Conservation (phyloP, 1,140 invertebrate genomes). For the Papilio glaucus region DNA sequence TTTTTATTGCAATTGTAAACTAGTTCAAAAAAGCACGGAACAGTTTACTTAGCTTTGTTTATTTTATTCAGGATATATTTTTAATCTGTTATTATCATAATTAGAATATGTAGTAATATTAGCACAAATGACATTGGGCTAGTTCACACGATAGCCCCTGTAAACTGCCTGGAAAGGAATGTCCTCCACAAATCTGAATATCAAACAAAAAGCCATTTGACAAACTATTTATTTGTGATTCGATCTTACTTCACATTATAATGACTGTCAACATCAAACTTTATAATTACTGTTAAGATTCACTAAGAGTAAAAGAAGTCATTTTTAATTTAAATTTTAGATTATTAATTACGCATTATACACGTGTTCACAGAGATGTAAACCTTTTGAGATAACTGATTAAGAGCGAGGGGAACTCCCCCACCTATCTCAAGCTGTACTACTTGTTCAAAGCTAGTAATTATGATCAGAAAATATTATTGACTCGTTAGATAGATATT, state of each 20-base stretch:
- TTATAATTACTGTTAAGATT: neutral
- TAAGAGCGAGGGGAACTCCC: neutral
- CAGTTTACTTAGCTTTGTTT: neutral
- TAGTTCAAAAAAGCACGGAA: neutral
- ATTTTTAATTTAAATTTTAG: neutral
- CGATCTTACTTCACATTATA: no score
- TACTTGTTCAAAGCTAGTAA: neutral
- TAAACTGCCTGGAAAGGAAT: no score
- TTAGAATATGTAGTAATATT: no score
- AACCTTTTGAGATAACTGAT: slow-evolving; percentile 16
- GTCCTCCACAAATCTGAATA: no score
- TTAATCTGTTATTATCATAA: neutral
- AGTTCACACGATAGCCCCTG: no score
- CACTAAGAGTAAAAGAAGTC: neutral
- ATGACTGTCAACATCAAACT: neutral
- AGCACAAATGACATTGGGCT: no score
- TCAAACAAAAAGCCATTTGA: no score
- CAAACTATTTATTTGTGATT: no score
- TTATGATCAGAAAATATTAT: slow-evolving; percentile 6
- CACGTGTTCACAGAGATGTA: neutral
- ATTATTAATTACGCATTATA: neutral
- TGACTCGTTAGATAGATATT: neutral
- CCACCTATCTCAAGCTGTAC: neutral
- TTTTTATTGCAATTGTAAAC: slow-evolving; percentile 24
- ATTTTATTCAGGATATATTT: neutral